Base-by-base conservation (phyloP, 30 jellyfish, hydroid and myxozoan genomes). In the Mastigias papua region DNA sequence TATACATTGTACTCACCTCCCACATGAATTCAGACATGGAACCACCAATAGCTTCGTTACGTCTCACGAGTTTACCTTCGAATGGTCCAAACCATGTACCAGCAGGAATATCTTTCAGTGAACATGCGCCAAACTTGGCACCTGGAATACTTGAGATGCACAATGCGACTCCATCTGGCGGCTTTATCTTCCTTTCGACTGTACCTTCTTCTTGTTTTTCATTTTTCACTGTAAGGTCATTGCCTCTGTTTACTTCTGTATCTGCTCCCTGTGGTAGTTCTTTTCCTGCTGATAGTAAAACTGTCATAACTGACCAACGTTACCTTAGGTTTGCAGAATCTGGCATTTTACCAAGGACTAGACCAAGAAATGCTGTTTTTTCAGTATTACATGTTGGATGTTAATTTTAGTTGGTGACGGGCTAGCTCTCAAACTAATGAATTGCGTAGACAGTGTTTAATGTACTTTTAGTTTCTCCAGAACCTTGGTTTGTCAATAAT, bases 71-170 rank as follows among this genome's bases (percentile, higher is more conserved):
- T 57, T 84, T 94, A 34, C 99, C 99, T 80, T 94, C 99, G 48
- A 83, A 94, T n/a, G 99, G 99, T 10, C 99, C 99, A 90, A 94
- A 94, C 97, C 99, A 94, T 20, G 99, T 94, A 21, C 99, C 99
- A 48, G 73, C 95, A 19, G 90, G 97, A 6, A 94, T 85, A 6
- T 90, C 81, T 63, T 80, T 73, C 34, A 86, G 54, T 28, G 97
- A 91, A 73, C 99, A 94, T 1, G 93, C 97, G 7, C 99, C 99
- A 42, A 71, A 84, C 27, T 27, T 76, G 37, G 88, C 89, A 13
- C 97, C 99, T 17, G 99, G 99, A 1, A 94, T 64, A 72, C 99
- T 89, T 23, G 99, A 94, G 1, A 78, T 61, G 64, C 99, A 94
- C 70, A 94, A 54, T 1, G 97, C 89, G 5, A 94, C 83, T 57